Percentiles rank a stretch among this genome's conserved stretches.
phyloP scores from a whole-genome alignment of 2,797 vertebrate species.

The Anniella stebbinsi region DNA sequence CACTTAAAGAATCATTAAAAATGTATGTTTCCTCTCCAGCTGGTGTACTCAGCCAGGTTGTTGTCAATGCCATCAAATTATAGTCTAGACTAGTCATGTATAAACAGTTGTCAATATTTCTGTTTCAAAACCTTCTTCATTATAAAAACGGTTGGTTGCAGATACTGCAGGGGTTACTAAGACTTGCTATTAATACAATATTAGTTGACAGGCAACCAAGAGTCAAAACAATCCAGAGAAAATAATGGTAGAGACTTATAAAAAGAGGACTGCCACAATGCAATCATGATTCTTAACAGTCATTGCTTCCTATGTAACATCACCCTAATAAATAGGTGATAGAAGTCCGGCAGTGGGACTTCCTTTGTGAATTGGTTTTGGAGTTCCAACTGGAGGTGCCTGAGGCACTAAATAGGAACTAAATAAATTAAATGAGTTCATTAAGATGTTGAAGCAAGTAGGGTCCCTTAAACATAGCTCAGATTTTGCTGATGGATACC shows the following conservation, averaged over 20 bases:
- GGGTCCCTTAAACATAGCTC: background rate
- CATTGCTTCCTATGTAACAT: constrained; percentile 42
- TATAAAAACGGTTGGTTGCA: constrained; percentile 47
- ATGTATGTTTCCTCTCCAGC: constrained; percentile 60
- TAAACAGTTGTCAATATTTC: constrained; percentile 69
- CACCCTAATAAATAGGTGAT: background rate
- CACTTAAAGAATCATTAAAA: constrained; percentile 70
- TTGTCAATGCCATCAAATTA: constrained; percentile 67
- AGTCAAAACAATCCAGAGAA: constrained; percentile 51
- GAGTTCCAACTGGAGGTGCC: background rate
- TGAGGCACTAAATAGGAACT: no score
- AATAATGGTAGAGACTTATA: background rate
- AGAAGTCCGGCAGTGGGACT: background rate
- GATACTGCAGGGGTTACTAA: constrained; percentile 48
- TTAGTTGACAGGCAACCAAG: constrained; percentile 56
- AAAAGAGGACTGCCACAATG: background rate
- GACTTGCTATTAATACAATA: constrained; percentile 46
- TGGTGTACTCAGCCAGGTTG: constrained; percentile 52
- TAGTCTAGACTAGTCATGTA: constrained; percentile 51
- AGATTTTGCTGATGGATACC: background rate
- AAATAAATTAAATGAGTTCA: background rate
- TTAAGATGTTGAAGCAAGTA: background rate
- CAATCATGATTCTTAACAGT: constrained; percentile 7
- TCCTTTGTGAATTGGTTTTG: background rate
- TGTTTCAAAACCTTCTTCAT: constrained; percentile 63